Base-by-base conservation (phyloP, 2,888 invertebrate species). In the Eupithecia pulchellata region DNA sequence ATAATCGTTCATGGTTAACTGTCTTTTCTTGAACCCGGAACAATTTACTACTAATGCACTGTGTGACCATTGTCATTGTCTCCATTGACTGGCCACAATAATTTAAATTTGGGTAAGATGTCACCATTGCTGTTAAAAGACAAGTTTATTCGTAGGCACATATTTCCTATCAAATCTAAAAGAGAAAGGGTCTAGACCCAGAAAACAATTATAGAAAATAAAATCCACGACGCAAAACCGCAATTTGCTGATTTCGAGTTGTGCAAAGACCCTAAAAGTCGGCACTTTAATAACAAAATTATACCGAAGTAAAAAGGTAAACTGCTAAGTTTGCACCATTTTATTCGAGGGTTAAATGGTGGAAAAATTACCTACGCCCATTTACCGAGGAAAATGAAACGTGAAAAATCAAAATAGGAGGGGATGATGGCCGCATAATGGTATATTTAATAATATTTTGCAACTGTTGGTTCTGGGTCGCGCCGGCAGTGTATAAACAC, bases 251-350 rank as follows among this genome's bases (percentile, higher is more conserved):
- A 27, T 52, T 47, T 62, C 55, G 32, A 27, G 42, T 62, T 61
- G 52, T 52, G 71, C 29, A 58, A 65, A 30, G 32, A 9, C 34
- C 20, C 25, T 58, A 78, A 72, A 80, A 72, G 71, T 42, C 65
- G 61, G 77, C 77, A 79, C 71, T 77, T 75, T 80, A 78, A 78
- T 77, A 80, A 79, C 69, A 69, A 80, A 79, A 81, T 78, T 74
- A 75, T 73, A 75, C 74, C 69, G 72, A 72, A 61, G 71, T 73
- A 64, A 74, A 74, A 78, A 75, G 77, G 75, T 72, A 75, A 78
- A 78, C 76, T 76, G 78, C 74, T 75, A 74, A 75, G 74, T 78
- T 77, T 73, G 75, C 71, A 52, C 66, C 76, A 66, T 77, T 78
- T 76, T 74, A 75, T 74, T 76, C 60, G 68, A 74, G 63, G 75